Evolutionary conservation across 2,113 vertebrate genomes (phyloP), one percentile per base, ranked within the genome.

Genomic region (Globicephala melas): DNA sequence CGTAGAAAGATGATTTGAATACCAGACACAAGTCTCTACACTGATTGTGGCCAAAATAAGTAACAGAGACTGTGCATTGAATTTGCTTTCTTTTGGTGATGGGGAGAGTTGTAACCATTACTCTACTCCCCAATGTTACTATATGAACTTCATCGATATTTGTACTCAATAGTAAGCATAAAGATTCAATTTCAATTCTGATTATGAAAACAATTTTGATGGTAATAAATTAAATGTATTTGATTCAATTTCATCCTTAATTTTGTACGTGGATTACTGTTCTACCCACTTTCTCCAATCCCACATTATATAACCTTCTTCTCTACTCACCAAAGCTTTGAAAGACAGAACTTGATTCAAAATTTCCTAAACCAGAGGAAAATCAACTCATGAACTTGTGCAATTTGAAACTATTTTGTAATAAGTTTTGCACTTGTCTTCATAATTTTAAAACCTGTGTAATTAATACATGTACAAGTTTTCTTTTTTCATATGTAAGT

Each of bases 1-100:
- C 95, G 10, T 91, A 98, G 97, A 98, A 98, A 98, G 98, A 98
- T 98, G 55, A 98, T 98, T 97, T 98, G 97, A 96, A 98, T 98
- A 98, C 94, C 98, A 97, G 98, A 98, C 98, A 98, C 97, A 97
- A 97, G 98, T 98, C 95, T 98, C 96, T 97, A 93, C 96, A 97
- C 91, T 98, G 96, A 98, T 87, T 96, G 91, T 95, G 94, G 86
- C 33, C 82, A 86, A 95, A 98, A 68, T 36, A 95, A 94, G 89
- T 55, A 81, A 68, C 67, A 96, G 79, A 91, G 81, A 95, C 17
- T 21, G 4, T 58, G 50, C 12, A 11, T 15, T 58, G 26, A 44
- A 63, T 79, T 55, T 89, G 55, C 31, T 58, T 89, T 82, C 12
- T 13, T 23, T 80, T 60, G 23, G 44, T 63, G 6, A 23, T 73